Conservation (phyloP, 1,140 invertebrate genomes). For the Lerema accius region DNA sequence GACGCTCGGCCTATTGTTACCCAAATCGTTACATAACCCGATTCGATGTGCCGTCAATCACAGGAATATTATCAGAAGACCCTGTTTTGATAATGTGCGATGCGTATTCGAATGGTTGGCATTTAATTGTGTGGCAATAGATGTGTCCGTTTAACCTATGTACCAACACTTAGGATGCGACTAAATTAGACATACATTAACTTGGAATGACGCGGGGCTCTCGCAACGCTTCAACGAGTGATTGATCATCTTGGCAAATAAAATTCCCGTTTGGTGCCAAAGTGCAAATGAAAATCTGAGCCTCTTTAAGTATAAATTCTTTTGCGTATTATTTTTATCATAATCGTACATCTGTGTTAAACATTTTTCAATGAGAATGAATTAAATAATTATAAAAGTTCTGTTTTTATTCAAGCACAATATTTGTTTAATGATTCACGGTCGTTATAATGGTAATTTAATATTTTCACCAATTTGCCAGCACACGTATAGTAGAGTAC, state of each 20-base stretch:
- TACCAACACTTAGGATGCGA: conserved; percentile 42
- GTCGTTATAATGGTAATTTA: conserved; percentile 10
- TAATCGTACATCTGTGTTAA: too few species aligned
- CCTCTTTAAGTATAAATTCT: not conserved
- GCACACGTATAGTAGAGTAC: conserved; percentile 18
- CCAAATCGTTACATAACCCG: conserved; percentile 66
- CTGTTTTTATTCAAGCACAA: too few species aligned
- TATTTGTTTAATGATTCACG: conserved; percentile 25
- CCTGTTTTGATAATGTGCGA: conserved; percentile 73
- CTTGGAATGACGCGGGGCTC: conserved; percentile 12
- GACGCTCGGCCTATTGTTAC: conserved; percentile 67
- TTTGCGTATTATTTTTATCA: not conserved
- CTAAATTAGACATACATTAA: conserved; percentile 14
- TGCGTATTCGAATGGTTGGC: conserved; percentile 71
- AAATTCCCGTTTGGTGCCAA: not conserved
- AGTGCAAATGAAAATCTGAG: not conserved
- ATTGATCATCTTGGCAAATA: not conserved
- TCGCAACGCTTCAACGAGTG: conserved; percentile 13
- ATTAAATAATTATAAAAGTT: too few species aligned
- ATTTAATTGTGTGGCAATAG: conserved; percentile 76
- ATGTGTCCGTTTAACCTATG: conserved; percentile 66
- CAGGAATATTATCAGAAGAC: conserved; percentile 65
- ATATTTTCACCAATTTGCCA: conserved; percentile 9
- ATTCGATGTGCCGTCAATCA: conserved; percentile 75
- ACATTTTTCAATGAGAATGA: too few species aligned